Percentiles rank a stretch among this genome's conserved stretches.
Evolutionary conservation across 1,140 invertebrate species (phyloP).

Genomic region (Neocloeon triangulifer): DNA sequence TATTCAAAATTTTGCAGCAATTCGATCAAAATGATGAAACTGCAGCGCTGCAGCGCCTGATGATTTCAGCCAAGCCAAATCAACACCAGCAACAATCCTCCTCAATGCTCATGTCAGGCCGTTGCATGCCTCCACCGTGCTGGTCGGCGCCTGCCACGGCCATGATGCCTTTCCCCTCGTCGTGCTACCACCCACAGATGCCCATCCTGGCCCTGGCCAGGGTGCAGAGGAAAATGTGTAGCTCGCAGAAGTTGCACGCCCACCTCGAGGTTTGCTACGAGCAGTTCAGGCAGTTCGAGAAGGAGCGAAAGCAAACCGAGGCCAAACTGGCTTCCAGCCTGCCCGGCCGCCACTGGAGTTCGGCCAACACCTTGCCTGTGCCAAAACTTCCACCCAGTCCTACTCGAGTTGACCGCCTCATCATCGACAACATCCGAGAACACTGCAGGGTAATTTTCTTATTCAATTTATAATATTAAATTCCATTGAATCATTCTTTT

Average conservation of each 20-base stretch:
- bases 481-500: neutral
- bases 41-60: no score
- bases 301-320: constrained; percentile 67
- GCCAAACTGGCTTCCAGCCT: constrained; percentile 57
- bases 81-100: no score
- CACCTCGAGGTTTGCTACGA: constrained; percentile 59
- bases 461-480: constrained; percentile 4
- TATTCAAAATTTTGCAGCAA: no score
- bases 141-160: no score
- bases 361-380: constrained; percentile 57
- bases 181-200: no score
- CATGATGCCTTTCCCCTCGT: no score
- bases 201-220: no score
- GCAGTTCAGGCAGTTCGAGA: constrained; percentile 59
- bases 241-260: constrained; percentile 45
- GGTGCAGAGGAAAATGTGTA: no score
- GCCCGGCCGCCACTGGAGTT: constrained; percentile 58
- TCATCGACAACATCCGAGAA: constrained; percentile 63
- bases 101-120: no score
- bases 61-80: no score
- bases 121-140: no score
- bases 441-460: constrained; percentile 32
- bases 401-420: constrained; percentile 57
- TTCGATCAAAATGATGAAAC: no score
- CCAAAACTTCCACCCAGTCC: constrained; percentile 56